phyloP scores from a whole-genome alignment of 2,113 vertebrate species.

The Cinclus mexicanus region DNA sequence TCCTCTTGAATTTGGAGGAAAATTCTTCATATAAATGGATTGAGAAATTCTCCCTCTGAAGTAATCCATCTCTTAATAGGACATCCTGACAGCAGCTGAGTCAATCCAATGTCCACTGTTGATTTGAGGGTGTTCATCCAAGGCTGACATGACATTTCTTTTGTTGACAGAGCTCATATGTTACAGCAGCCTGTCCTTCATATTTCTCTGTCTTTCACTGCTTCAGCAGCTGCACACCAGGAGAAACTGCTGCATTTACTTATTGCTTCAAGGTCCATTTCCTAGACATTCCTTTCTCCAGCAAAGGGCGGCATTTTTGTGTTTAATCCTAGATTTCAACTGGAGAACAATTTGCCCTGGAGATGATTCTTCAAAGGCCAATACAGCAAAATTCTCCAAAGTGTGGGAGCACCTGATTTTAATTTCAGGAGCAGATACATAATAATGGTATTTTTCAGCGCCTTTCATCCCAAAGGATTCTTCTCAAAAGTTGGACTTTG shows the following conservation, averaged over 20 bases:
- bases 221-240: slow-evolving; percentile 10
- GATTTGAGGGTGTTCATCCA: slow-evolving; percentile 52
- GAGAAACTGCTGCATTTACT: slow-evolving; percentile 14
- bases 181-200: slow-evolving; percentile 32
- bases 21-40: slow-evolving; percentile 52
- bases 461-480: background rate
- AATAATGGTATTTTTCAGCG: background rate
- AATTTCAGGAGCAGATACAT: background rate
- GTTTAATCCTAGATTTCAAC: background rate
- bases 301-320: background rate
- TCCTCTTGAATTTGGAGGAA: slow-evolving; percentile 33
- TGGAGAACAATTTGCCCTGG: background rate
- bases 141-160: slow-evolving; percentile 63
- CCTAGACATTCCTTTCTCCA: background rate
- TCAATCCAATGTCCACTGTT: slow-evolving; percentile 40
- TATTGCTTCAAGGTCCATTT: slow-evolving; percentile 13
- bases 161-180: slow-evolving; percentile 49
- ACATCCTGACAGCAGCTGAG: slow-evolving; percentile 41
- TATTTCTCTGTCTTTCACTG: slow-evolving; percentile 13
- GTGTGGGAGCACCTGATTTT: background rate
- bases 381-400: background rate
- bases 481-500: background rate
- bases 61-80: slow-evolving; percentile 27
- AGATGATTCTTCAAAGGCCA: background rate
- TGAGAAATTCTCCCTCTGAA: slow-evolving; percentile 57